Evolutionary conservation across 2,797 vertebrate genomes (phyloP), one percentile per base, ranked within the genome.

Genomic region (Avahi laniger): DNA sequence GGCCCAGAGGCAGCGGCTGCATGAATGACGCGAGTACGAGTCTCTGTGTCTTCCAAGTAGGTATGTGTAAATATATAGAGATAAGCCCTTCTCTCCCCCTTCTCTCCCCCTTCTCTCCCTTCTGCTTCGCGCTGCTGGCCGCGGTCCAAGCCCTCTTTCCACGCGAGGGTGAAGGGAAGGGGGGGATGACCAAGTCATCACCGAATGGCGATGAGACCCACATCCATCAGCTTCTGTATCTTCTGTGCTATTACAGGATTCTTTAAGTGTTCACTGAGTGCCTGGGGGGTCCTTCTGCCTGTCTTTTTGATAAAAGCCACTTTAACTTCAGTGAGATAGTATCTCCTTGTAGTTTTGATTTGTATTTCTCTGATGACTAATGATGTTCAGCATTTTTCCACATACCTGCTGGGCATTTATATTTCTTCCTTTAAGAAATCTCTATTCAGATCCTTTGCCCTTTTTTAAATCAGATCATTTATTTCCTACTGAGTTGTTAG

Each of bases 211-310:
- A 99, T 99, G 95, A 99, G 99, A 96, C 99, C 99, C 80, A 99
- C 98, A 92, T 99, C 99, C 98, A 99, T 99, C 94, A 99, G 99
- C 98, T 99, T 99, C 98, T 99, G 99, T 97, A 99, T 99, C 99
- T 99, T 99, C 99, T 99, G 99, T 72, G 99, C 99, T 91, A 99
- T 99, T 65, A 99, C 99, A 1, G 99, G 99, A 91, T 99, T 99
- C 98, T 99, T 99, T 95, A 99, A 97, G 98, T 99, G 99, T 98
- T n/a, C n/a, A n/a, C n/a, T n/a, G n/a, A n/a, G n/a, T n/a, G n/a
- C n/a, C n/a, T n/a, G n/a, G n/a, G n/a, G n/a, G n/a, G n/a, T n/a
- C n/a, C n/a, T n/a, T n/a, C n/a, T n/a, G n/a, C n/a, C n/a, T n/a
- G n/a, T 24, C 22, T 57, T 57, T 52, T 57, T 57, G 54, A 24